Evolutionary conservation across 30 jellyfish, hydroid and myxozoan species (phyloP), one percentile per base, ranked within the genome.

Genomic region (Turritopsis rubra): DNA sequence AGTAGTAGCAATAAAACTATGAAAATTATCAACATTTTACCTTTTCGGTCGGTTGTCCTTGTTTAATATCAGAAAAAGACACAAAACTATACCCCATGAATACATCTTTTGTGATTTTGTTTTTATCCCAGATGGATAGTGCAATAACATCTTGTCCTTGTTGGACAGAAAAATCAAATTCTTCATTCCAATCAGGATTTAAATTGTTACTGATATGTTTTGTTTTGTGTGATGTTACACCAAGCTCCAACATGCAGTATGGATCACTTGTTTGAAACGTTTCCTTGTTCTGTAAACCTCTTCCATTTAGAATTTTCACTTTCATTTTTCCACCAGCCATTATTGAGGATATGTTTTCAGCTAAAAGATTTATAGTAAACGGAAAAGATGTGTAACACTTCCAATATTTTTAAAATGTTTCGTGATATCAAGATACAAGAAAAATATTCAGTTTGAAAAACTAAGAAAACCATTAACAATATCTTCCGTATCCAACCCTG

Each of bases 241-340:
- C 97, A 65, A 88, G 82, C 53, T 90, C 97, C 52, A 90, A 60
- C 87, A 81, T 52, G 82, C 97, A 90, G 85, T 90, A 90, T 13
- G 97, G 97, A 81, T 90, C 97, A 79, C 97, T 90, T n/a, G 79
- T 90, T 65, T 83, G 92, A 70, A 90, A 87, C 74, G 91, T 86
- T 73, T 90, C 97, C 27, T 72, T 85, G 86, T 90, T 90, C 73
- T 81, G 83, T 83, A 90, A 70, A 21, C 83, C 83, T 20, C 83
- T 41, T n/a, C 89, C 97, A 21, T 80, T 27, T 28, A 90, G 83
- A 60, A 90, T 81, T 24, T 80, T 86, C 20, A 90, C 77, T 29
- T 82, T 82, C 23, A 90, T 75, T 68, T 86, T 90, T 80, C 97
- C 97, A 72, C 85, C 84, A 79, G 75, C 91, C 95, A 81, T 85